Percentiles rank a stretch among this genome's conserved stretches.
Conservation (phyloP, 1,140 invertebrate species). For the Pachyrhynchus sulphureomaculatus region DNA sequence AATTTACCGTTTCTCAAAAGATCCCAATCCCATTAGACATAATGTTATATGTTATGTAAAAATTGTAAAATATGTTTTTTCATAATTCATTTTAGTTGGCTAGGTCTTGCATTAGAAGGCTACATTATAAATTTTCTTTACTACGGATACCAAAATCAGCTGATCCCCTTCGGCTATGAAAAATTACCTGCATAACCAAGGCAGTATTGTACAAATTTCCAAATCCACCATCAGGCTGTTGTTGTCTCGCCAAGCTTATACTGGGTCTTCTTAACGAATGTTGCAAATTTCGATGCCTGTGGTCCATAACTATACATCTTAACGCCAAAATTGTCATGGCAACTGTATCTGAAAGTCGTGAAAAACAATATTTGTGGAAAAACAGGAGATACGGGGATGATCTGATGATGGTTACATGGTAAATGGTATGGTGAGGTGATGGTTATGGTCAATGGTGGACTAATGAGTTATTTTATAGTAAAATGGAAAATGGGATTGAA, state of each 20-base stretch:
- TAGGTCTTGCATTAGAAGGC: no score
- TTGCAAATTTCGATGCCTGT: constrained; percentile 74
- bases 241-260: constrained; percentile 70
- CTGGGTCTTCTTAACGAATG: constrained; percentile 75
- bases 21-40: no score
- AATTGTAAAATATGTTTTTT: no score
- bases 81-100: no score
- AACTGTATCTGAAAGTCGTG: constrained; percentile 66
- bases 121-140: no score
- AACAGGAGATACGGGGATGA: constrained; percentile 2
- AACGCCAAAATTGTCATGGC: constrained; percentile 81
- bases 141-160: no score
- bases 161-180: no score
- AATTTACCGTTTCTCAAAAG: no score
- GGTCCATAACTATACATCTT: constrained; percentile 81
- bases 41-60: no score
- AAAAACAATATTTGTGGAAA: constrained; percentile 38
- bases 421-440: neutral
- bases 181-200: constrained; percentile 74
- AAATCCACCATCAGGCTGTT: constrained; percentile 77
- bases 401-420: neutral
- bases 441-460: neutral
- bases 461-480: neutral
- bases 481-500: no score
- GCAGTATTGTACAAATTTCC: constrained; percentile 79